These are phyloP conservation scores for Lydus trimaculatus DNA, from an alignment of 2,888 invertebrate species.

Conservation along the genomic window DNA sequence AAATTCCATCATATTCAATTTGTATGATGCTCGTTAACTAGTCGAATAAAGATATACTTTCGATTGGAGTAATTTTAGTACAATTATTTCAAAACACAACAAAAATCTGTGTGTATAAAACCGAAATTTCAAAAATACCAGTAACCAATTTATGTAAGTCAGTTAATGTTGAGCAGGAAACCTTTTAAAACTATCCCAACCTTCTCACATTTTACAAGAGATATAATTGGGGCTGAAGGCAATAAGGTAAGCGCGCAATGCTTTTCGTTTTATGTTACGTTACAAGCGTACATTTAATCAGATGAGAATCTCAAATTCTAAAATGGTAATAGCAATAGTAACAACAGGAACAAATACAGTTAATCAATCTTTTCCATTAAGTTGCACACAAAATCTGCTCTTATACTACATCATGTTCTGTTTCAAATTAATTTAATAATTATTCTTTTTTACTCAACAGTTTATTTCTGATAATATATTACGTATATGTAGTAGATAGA, in stretches of 20 bases:
- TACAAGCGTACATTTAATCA: conserved; percentile 3
- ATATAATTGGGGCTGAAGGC: conserved; percentile 4
- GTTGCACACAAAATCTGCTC: not conserved
- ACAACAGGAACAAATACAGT: not conserved
- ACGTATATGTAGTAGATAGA: too few relatives aligned
- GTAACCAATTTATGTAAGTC: not conserved
- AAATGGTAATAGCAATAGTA: not conserved
- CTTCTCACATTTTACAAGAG: conserved; percentile 5
- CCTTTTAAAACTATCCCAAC: not conserved
- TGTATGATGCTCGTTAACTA: too few relatives aligned
- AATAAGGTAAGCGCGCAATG: not conserved
- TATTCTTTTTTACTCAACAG: too few relatives aligned
- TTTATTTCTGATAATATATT: too few relatives aligned
- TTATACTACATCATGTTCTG: too few relatives aligned
- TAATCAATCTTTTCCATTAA: not conserved
- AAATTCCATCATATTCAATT: not conserved
- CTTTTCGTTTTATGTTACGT: conserved; percentile 5
- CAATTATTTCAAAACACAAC: too few relatives aligned
- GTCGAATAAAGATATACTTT: too few relatives aligned
- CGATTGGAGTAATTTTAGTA: too few relatives aligned
- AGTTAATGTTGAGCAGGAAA: conserved; percentile 1
- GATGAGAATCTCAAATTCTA: conserved; percentile 2
- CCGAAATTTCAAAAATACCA: not conserved
- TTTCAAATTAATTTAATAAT: not conserved
- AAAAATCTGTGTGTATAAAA: not conserved